Conservation (phyloP, 2,113 vertebrate species). For the Struthidea cinerea region DNA sequence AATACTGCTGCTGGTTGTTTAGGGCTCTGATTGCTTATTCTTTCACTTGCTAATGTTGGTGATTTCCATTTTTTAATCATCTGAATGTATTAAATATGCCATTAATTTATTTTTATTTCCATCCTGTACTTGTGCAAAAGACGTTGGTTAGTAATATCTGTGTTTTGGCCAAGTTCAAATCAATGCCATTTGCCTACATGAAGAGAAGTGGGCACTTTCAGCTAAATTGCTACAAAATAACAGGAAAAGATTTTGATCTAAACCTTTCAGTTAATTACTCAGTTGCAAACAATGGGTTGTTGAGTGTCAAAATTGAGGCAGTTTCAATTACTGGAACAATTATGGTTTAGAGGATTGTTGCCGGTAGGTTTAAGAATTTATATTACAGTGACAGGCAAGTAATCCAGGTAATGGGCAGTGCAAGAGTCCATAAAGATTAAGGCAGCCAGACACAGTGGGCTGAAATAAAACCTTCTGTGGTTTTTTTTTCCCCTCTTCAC, state of each 20-base stretch:
- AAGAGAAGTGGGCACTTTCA: neutral
- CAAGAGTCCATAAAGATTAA: neutral
- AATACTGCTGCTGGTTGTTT: neutral
- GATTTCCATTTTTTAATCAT: conserved; percentile 15
- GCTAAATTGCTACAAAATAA: conserved; percentile 12
- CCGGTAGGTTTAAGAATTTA: neutral
- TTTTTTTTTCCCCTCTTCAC: neutral
- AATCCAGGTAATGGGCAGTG: neutral
- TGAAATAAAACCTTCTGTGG: neutral
- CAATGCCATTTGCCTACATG: neutral
- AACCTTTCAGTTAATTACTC: conserved; percentile 42
- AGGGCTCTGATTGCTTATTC: neutral
- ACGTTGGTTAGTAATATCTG: neutral
- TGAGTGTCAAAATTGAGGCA: conserved; percentile 17
- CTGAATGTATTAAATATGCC: neutral
- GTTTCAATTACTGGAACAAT: conserved; percentile 42
- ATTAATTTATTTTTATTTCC: conserved; percentile 9
- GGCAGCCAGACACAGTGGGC: neutral
- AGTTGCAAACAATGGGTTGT: conserved; percentile 6
- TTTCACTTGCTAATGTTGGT: neutral
- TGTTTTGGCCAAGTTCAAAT: neutral
- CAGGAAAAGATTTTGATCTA: neutral
- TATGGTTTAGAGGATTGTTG: neutral
- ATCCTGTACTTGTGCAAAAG: neutral
- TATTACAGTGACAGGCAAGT: neutral